Base-by-base conservation (phyloP, 2,888 invertebrate genomes). In the Phlogophora meticulosa region DNA sequence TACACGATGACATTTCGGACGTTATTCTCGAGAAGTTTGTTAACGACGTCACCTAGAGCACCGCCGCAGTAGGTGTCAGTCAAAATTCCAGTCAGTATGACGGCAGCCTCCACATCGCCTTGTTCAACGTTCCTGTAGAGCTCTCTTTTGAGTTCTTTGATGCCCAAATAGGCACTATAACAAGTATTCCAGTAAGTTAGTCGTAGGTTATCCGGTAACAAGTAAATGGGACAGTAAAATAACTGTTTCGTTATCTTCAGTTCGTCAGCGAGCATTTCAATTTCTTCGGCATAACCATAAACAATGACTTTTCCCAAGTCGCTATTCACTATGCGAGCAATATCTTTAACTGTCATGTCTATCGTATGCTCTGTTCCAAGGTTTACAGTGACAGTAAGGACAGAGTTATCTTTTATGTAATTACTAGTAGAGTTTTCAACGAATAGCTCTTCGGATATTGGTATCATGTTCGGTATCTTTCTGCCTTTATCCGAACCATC, bases 381-480 rank as follows among this genome's bases (percentile, higher is more conserved):
- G 9, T 17, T 5, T 5, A 63, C 17, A 22, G 72, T 72, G 10
- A 72, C 72, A 17, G 53, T 64, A 4, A 11, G 15, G 13, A 64
- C 72, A 2, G 72, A 64, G 34, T 72, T 72, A 5, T 64, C 64
- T 28, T 72, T 72, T n/a, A 72, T 34, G n/a, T 64, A 64, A 4
- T 11, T 45, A 5, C 15, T 7, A n/a, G 72, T 55, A 45, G 9
- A 43, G 7, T 0, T 20, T 2, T 5, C 15, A 22, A 32, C 10
- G 2, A 0, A 4, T 4, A 0, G 0, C 0, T 2, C 11, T 0
- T 0, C 0, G 1, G 34, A 5, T 1, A 71, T 10, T 28, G 71
- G 71, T 40, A 72, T 72, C 13, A 64, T 64, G 49, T 72, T 72
- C 0, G 72, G 72, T 64, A 72, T 72, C 17, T 17, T 72, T 55